Evolutionary conservation across 2,113 vertebrate genomes (phyloP), one percentile per base, ranked within the genome.

Genomic region (Hirundichthys speculiger): DNA sequence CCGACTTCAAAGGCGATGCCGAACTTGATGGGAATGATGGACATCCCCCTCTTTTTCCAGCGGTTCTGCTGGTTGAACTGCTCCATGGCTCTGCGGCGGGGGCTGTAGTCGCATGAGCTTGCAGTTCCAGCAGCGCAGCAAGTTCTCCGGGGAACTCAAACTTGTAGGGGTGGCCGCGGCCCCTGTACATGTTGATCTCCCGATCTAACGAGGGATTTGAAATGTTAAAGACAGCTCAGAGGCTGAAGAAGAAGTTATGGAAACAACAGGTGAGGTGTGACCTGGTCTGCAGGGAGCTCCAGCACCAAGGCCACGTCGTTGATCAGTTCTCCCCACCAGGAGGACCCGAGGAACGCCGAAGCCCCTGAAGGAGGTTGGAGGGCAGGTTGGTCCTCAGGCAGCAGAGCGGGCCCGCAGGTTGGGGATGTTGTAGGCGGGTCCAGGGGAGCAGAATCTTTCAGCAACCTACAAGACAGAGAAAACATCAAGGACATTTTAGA

Each of bases 41-140:
- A 62, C 3, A 95, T 79, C 13, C 95, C 95, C 43, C 89, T 93
- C 88, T 97, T 98, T 83, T 89, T 95, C 94, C 93, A 95, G 39
- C 82, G 92, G 75, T 89, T 94, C 73, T 92, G 79, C 75, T 78
- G 81, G 69, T 96, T 96, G 43, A 95, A 96, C 56, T 80, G 86
- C n/a, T 91, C 73, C 0, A 81, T 57, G 13, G 77, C 84, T 18
- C 1, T n/a, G 43, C 86, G 89, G 48, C 90, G 77, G 40, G 27
- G 61, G 11, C 38, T 45, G 72, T 91, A 91, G 47, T 89, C 87
- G 1, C 92, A 85, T 93, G 10, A 71, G 48, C 82, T 95, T 90
- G 38, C 77, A 75, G 4, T 80, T 62, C 77, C 77, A 80, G 67
- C 77, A 80, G 72, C 62, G 72, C 10, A 43, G 39, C 77, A 75